phyloP scores from a whole-genome alignment of 2,113 vertebrate genomes.

The Morone saxatilis region DNA sequence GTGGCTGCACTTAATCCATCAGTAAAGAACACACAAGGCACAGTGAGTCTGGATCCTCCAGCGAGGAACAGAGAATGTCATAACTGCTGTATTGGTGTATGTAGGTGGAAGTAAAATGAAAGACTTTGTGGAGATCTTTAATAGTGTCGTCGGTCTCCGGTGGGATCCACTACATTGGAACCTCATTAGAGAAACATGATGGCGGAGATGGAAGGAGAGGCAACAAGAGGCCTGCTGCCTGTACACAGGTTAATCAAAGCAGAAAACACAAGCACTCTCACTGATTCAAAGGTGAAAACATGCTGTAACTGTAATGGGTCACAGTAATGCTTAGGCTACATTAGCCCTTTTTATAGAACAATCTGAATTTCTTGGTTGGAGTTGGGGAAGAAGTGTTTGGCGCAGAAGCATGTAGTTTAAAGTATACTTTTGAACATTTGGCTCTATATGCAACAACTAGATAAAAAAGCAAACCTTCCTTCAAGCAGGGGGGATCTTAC shows the following conservation, averaged over 20 bases:
- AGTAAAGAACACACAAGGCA: slow-evolving; percentile 9
- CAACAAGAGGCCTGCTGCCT: slow-evolving; percentile 9
- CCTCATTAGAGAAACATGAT: slow-evolving; percentile 50
- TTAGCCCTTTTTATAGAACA: slow-evolving; percentile 3
- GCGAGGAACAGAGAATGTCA: slow-evolving; percentile 12
- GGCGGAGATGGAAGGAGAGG: slow-evolving; percentile 25
- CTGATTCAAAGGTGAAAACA: slow-evolving; percentile 18
- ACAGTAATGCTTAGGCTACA: neutral
- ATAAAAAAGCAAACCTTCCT: slow-evolving; percentile 7
- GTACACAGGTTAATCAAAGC: slow-evolving; percentile 39
- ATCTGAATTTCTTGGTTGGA: slow-evolving; percentile 1
- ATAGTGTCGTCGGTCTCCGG: slow-evolving; percentile 16
- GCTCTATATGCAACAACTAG: neutral
- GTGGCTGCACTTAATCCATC: slow-evolving; percentile 32
- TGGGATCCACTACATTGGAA: slow-evolving; percentile 43
- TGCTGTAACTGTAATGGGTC: neutral
- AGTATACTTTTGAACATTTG: slow-evolving; percentile 31
- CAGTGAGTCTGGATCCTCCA: slow-evolving; percentile 15
- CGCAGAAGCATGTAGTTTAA: neutral
- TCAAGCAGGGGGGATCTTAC: neutral
- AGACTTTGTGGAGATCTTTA: slow-evolving; percentile 29
- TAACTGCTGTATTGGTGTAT: slow-evolving; percentile 22
- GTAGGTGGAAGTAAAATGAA: slow-evolving; percentile 45
- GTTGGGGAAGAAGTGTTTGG: neutral
- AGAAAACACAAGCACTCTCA: neutral